A percentile compares a stretch with the other conserved stretches of the same genome.
These are phyloP conservation scores for Conistra vaccinii DNA, from an alignment of 2,888 invertebrate species.

Conservation along the genomic window DNA sequence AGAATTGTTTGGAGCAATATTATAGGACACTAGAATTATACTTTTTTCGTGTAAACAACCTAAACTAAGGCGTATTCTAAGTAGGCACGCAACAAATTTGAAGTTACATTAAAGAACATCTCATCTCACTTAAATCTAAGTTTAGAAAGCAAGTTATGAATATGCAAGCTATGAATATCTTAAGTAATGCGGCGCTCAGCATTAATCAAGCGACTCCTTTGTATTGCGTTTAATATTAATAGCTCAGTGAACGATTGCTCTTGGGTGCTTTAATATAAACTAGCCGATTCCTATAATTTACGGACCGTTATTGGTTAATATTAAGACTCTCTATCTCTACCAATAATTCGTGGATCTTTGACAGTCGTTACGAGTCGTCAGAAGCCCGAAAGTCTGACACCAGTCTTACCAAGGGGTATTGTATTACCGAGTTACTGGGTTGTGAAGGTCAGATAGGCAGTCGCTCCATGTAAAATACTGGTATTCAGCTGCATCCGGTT, in stretches of 20 bases:
- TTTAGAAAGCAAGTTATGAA: conserved; percentile 28
- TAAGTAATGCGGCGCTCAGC: conserved; percentile 9
- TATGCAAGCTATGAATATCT: conserved; percentile 26
- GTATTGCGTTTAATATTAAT: conserved; percentile 11
- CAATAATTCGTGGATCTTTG: too few relatives aligned
- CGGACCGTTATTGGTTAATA: too few relatives aligned
- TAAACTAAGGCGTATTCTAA: not conserved
- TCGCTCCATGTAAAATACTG: too few relatives aligned
- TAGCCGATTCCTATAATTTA: too few relatives aligned
- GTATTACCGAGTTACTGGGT: too few relatives aligned
- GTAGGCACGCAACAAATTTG: not conserved
- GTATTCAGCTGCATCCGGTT: too few relatives aligned
- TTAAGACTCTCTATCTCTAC: too few relatives aligned
- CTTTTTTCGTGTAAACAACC: not conserved
- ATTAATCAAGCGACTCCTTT: conserved; percentile 21
- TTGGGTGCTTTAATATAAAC: not conserved
- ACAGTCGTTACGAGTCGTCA: too few relatives aligned
- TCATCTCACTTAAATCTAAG: conserved; percentile 11
- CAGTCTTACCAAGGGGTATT: too few relatives aligned
- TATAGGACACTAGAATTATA: not conserved
- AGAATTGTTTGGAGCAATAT: too few relatives aligned
- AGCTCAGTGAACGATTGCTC: conserved; percentile 3
- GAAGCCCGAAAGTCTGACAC: too few relatives aligned
- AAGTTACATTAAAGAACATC: not conserved
- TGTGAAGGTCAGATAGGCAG: too few relatives aligned